Evolutionary conservation across 2,888 invertebrate species (phyloP), one percentile per base, ranked within the genome.

Genomic region (Mesoligia furuncula): DNA sequence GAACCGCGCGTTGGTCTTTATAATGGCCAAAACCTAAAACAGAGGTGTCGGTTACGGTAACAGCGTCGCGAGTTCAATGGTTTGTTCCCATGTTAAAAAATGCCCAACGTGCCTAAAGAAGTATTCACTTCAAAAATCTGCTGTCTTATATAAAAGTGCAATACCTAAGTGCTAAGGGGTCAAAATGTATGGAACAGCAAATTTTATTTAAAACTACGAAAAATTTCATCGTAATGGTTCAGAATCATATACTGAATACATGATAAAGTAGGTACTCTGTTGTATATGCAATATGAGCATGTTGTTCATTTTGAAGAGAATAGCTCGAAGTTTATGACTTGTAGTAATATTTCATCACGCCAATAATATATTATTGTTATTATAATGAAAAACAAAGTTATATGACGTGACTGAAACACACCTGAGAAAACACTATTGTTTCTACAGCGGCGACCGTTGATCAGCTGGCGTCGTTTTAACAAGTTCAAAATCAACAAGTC

Each of bases 341-440:
- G 7, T 59, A 20, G 17, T 20, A 39, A 31, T 72, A 80, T 79
- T 82, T 54, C 59, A 27, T 75, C 51, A 66, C 39, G 27, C 36
- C 57, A 76, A 75, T 81, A n/a, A n/a, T 79, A 76, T 81, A 51
- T 71, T 68, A 80, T 76, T 71, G 61, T 75, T 75, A 70, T 67
- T 69, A 74, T 61, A 66, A 59, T 77, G 17, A 57, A 76, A 81
- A 76, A 81, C 80, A 81, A 75, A 77, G n/a, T n/a, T n/a, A 73
- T 83, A 73, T 77, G 81, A 72, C 72, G 78, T 24, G 67, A 65
- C 67, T 36, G 75, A 69, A 75, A 75, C 76, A 83, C 81, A 88
- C 79, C 86, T 89, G 89, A 68, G 76, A 79, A 85, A 88, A 89
- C 88, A 88, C 78, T 68, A 89, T 89, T 89, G 89, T 89, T 85